Evolutionary conservation across 23 tunicate genomes (phyloP), one percentile per base, ranked within the genome.

Genomic region (Phallusia fumigata): DNA sequence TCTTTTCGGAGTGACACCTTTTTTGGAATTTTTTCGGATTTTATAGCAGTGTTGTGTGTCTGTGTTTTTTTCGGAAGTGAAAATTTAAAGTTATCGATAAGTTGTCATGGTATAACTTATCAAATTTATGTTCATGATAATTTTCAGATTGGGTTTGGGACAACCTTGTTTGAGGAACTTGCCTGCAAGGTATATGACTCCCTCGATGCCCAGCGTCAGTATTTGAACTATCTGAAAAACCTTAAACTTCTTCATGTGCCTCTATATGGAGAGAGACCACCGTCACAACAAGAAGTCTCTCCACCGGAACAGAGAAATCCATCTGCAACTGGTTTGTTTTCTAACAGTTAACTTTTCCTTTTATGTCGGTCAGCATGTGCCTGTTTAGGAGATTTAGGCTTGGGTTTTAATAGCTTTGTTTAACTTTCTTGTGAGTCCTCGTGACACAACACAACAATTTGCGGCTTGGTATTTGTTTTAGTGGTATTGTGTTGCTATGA

Each of bases 161-260:
- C 90, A 10, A 50, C 80, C 2, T 34, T 94, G 32, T 94, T 94
- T 65, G 98, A 94, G 45, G 90, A 89, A 5, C 31, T 94, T 40
- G 94, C 98, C 15, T 81, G 85, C 79, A 83, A 80, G 21, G 80
- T 89, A 21, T 94, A 94, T 58, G 93, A 94, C 82, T 85, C 98
- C 13, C 35, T 85, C 18, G 95, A 94, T 35, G 86, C 85, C 85
- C 77, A 85, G 33, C 86, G 98, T 19, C 98, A 94, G 74, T 94
- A 94, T 65, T 64, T 86, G 31, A 85, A 87, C 65, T 94, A 89
- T 84, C 35, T 94, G 76, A 82, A 78, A 24, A 94, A 94, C 74
- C 36, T 94, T 49, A 79, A 86, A 26, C 35, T 94, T 6, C 24
- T 89, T 31, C 90, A 94, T 50, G 78, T 94, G 8, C 88, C 98